phyloP scores from a whole-genome alignment of 2,888 invertebrate species.

The Seira sanloemensis region DNA sequence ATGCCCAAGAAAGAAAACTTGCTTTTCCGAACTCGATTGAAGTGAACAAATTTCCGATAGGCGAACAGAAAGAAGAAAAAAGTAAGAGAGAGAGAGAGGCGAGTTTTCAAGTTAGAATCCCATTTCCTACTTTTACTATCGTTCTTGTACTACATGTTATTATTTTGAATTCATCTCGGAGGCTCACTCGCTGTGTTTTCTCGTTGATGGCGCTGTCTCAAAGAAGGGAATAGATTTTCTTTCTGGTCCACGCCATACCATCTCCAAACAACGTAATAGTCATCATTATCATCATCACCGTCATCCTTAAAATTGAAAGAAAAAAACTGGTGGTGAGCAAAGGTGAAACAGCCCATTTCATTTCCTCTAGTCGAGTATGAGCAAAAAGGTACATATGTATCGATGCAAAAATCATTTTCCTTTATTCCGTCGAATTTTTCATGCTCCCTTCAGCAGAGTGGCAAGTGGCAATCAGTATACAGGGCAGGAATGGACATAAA shows the following conservation, averaged over 20 bases:
- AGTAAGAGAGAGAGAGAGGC: too few relatives aligned
- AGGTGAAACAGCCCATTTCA: constrained; percentile 1
- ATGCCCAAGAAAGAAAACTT: background rate
- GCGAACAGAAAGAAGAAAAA: too few relatives aligned
- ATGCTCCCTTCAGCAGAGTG: background rate
- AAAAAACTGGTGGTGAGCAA: constrained; percentile 1
- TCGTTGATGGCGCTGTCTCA: background rate
- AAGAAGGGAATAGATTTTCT: background rate
- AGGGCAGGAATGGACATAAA: background rate
- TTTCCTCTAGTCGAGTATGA: background rate
- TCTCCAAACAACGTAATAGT: background rate
- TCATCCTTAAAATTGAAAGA: background rate
- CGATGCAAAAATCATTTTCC: constrained; percentile 1
- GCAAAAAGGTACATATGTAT: background rate
- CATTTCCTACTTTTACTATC: background rate
- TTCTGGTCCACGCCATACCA: background rate
- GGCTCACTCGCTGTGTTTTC: background rate
- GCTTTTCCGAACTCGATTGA: constrained; percentile 42
- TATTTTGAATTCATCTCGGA: background rate
- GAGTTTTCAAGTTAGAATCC: background rate
- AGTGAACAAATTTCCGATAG: constrained; percentile 57
- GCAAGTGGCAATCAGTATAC: background rate
- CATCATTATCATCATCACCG: background rate
- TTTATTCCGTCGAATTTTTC: background rate
- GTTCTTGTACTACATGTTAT: background rate